These are phyloP conservation scores for Camponotus vicinus DNA, from an alignment of 1,140 invertebrate genomes.

Conservation along the genomic window DNA sequence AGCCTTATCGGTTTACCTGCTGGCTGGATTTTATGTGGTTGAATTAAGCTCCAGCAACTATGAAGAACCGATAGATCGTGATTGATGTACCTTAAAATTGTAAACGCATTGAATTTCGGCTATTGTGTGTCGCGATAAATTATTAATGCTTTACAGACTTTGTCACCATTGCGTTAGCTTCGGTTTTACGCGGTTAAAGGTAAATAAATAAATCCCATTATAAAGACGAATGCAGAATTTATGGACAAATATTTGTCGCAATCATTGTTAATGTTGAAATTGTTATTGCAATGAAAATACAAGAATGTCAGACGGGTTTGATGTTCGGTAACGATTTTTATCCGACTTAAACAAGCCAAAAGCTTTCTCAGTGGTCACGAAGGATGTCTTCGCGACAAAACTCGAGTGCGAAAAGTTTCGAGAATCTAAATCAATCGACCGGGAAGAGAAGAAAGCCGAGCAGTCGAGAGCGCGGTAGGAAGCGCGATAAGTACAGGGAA, in stretches of 20 bases:
- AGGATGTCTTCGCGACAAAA: constrained; percentile 32
- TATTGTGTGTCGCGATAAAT: background rate
- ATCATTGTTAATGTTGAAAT: constrained; percentile 17
- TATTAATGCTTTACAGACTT: constrained; percentile 9
- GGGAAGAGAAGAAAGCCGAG: constrained; percentile 31
- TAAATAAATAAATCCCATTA: background rate
- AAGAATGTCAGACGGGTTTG: background rate
- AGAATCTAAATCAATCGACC: constrained; percentile 77
- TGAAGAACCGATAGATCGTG: constrained; percentile 60
- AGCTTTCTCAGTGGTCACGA: constrained; percentile 13
- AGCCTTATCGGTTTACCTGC: constrained; percentile 72
- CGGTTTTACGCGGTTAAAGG: background rate
- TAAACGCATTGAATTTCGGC: constrained; percentile 26
- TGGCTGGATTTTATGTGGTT: constrained; percentile 61
- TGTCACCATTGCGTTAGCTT: constrained; percentile 10
- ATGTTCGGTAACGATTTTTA: constrained; percentile 11
- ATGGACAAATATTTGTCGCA: background rate
- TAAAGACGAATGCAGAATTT: background rate
- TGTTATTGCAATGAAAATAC: background rate
- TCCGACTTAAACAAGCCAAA: background rate
- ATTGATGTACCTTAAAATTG: constrained; percentile 49
- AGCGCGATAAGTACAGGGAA: constrained; percentile 72
- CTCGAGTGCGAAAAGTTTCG: constrained; percentile 69
- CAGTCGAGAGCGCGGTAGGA: constrained; percentile 53
- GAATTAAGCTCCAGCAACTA: constrained; percentile 59